Percentiles rank a stretch among this genome's conserved stretches.
Evolutionary conservation across 2,888 invertebrate genomes (phyloP).

Genomic region (Diadegma fenestrale): DNA sequence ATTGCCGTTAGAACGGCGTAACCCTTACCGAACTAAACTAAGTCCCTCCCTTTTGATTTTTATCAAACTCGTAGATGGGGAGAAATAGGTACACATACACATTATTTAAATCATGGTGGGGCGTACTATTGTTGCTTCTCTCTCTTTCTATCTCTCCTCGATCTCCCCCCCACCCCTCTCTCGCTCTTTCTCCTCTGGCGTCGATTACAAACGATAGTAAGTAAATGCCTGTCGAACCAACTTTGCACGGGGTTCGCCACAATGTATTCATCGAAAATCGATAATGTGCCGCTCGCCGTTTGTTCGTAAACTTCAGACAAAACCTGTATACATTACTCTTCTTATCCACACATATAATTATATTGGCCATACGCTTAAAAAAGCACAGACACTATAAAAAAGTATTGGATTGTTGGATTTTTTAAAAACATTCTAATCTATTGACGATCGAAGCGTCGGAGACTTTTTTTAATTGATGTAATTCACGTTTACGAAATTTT

Average conservation of each 20-base stretch:
- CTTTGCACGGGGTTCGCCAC: conserved; percentile 57
- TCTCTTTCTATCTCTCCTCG: neutral
- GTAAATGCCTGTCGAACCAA: conserved; percentile 62
- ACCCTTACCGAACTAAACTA: neutral
- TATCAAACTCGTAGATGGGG: neutral
- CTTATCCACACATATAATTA: neutral
- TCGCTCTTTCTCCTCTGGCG: conserved; percentile 51
- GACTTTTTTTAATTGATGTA: neutral
- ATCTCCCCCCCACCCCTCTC: conserved; percentile 27
- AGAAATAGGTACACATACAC: neutral
- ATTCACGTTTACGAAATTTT: neutral
- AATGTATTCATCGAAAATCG: conserved; percentile 64
- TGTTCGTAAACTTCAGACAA: conserved; percentile 19
- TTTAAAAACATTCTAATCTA: neutral
- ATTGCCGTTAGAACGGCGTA: conserved; percentile 36
- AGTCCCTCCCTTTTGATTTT: conserved; percentile 21
- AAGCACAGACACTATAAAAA: no score
- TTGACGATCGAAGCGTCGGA: neutral
- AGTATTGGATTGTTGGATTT: neutral
- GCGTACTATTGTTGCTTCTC: conserved; percentile 47
- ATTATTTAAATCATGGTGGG: conserved; percentile 55
- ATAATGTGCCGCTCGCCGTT: conserved; percentile 42
- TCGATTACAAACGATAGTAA: conserved; percentile 63
- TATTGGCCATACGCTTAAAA: neutral
- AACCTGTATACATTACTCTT: conserved; percentile 14